A percentile compares a stretch with the other conserved stretches of the same genome.
Conservation (phyloP, 2,113 vertebrate genomes). For the Puffinus mauretanicus region DNA sequence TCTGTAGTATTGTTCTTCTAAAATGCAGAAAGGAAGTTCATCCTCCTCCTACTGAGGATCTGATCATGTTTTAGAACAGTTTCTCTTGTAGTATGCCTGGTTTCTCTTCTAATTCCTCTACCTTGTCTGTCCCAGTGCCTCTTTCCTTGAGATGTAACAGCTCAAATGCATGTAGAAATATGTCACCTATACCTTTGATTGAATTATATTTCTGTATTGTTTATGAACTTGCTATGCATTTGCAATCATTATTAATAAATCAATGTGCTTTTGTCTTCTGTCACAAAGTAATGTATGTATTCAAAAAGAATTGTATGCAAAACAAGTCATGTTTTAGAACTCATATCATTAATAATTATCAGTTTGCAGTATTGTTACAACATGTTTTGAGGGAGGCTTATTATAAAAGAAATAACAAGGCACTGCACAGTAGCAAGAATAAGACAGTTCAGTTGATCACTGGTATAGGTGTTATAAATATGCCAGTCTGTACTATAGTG, state of each 20-base stretch:
- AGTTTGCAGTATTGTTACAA: conserved; percentile 58
- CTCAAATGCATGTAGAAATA: conserved; percentile 46
- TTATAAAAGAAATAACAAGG: conserved; percentile 61
- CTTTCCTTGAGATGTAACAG: conserved; percentile 29
- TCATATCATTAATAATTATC: conserved; percentile 60
- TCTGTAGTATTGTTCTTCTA: neutral
- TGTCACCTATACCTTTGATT: conserved; percentile 50
- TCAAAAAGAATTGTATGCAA: conserved; percentile 66
- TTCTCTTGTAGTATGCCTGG: neutral
- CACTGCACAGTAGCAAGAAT: conserved; percentile 13
- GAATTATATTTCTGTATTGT: conserved; percentile 60
- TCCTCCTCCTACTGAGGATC: neutral
- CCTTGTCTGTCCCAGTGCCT: conserved; percentile 5
- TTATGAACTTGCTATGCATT: conserved; percentile 64
- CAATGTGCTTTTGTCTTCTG: conserved; percentile 67
- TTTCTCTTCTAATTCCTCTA: neutral
- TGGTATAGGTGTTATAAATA: conserved; percentile 65
- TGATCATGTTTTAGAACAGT: conserved; percentile 1
- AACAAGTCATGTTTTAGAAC: conserved; percentile 50
- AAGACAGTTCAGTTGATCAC: conserved; percentile 61
- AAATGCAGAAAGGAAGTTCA: neutral
- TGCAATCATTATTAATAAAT: conserved; percentile 70
- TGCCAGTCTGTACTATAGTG: conserved; percentile 60
- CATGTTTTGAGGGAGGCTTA: conserved; percentile 51
- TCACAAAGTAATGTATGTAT: conserved; percentile 39